These are phyloP conservation scores for Chionomys nivalis DNA, from an alignment of 2,113 vertebrate genomes.

Conservation along the genomic window DNA sequence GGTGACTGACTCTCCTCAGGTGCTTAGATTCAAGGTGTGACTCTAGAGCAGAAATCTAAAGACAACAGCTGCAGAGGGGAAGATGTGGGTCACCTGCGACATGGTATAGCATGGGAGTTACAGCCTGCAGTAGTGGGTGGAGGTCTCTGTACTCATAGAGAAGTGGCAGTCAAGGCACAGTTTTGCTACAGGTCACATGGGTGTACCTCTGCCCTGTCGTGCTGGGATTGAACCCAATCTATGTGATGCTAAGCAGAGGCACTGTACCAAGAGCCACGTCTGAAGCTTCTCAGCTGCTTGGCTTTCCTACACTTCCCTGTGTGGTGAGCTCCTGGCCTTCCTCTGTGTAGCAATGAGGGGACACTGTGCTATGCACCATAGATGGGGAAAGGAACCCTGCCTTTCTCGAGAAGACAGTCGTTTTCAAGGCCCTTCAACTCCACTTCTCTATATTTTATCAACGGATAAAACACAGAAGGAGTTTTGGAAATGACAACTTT, in stretches of 20 bases:
- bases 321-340: fast-evolving
- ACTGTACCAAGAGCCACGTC: background rate
- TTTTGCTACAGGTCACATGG: background rate
- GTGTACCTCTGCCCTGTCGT: background rate
- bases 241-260: background rate
- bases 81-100: background rate
- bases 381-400: background rate
- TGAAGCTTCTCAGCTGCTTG: too few relatives aligned
- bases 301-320: fast-evolving
- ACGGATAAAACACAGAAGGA: background rate
- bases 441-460: background rate
- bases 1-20: fast-evolving
- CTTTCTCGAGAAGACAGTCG: background rate
- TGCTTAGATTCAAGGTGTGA: fast-evolving
- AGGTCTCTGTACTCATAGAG: background rate
- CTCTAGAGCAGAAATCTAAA: fast-evolving
- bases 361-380: fast-evolving
- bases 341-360: fast-evolving
- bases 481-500: background rate
- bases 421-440: background rate
- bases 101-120: fast-evolving
- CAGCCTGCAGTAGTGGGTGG: fast-evolving
- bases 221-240: too few relatives aligned
- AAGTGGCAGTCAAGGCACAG: fast-evolving
- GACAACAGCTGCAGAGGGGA: background rate